Evolutionary conservation across 2,888 invertebrate genomes (phyloP).

Genomic region (Eupsilia transversa): DNA sequence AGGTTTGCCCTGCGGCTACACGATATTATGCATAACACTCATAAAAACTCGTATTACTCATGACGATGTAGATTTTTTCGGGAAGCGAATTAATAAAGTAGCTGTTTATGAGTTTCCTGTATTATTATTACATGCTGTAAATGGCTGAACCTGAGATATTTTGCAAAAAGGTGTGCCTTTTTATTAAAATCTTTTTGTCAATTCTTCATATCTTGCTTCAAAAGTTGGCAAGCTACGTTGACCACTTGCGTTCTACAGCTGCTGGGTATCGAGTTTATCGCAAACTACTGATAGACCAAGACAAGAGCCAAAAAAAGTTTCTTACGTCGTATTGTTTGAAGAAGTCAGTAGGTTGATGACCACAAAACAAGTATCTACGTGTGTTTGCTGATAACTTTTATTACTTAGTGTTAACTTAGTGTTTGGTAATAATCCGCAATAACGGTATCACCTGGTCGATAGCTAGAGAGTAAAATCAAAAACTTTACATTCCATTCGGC

Average conservation of each 20-base stretch:
- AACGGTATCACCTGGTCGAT: too few relatives aligned
- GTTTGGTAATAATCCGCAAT: not conserved
- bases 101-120: constrained; percentile 44
- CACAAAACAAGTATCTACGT: not conserved
- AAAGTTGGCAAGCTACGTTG: constrained; percentile 26
- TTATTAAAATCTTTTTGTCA: constrained; percentile 3
- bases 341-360: not conserved
- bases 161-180: not conserved
- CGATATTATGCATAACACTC: constrained; percentile 63
- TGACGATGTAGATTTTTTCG: constrained; percentile 59
- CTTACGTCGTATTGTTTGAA: not conserved
- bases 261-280: not conserved
- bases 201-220: not conserved
- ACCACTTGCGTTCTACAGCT: not conserved
- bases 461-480: too few relatives aligned
- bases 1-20: constrained; percentile 58
- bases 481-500: constrained; percentile 1
- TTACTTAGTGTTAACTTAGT: not conserved
- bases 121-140: constrained; percentile 35
- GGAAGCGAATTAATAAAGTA: constrained; percentile 54
- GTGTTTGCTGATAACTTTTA: not conserved
- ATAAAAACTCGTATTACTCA: constrained; percentile 63
- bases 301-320: constrained; percentile 10
- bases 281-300: not conserved
- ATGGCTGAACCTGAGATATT: constrained; percentile 6